These are phyloP conservation scores for Spodoptera littoralis DNA, from an alignment of 2,888 invertebrate species.

Conservation along the genomic window DNA sequence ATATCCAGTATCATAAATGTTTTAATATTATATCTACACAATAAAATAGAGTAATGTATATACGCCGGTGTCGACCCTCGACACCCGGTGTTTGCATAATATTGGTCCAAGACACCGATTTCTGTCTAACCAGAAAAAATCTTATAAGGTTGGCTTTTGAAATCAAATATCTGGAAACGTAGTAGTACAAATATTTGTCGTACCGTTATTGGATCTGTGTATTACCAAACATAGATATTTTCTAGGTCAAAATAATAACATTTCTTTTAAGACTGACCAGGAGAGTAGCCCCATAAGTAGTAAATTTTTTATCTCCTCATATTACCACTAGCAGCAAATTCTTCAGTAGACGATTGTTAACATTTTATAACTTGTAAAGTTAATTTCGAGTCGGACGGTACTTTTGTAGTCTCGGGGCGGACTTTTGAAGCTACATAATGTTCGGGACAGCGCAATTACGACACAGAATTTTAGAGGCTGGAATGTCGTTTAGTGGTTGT, in stretches of 20 bases:
- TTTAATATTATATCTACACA: no score
- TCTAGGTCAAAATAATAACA: no score
- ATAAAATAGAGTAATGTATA: no score
- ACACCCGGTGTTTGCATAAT: neutral
- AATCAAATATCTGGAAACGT: slow-evolving; percentile 3
- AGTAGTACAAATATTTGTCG: slow-evolving; percentile 19
- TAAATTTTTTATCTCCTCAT: no score
- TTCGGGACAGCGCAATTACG: slow-evolving; percentile 6
- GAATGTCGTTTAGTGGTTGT: slow-evolving; percentile 21
- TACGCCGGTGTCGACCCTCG: neutral
- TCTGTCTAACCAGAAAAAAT: slow-evolving; percentile 3
- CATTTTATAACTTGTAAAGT: slow-evolving; percentile 48
- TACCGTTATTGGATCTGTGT: no score
- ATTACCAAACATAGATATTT: no score
- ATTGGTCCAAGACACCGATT: slow-evolving; percentile 7
- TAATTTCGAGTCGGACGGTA: slow-evolving; percentile 39
- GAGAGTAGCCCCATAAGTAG: no score
- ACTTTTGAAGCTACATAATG: slow-evolving; percentile 24
- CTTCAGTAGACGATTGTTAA: slow-evolving; percentile 26
- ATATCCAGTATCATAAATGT: no score
- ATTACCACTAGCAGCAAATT: slow-evolving; percentile 6
- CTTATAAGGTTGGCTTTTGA: neutral
- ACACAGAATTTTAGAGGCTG: slow-evolving; percentile 14
- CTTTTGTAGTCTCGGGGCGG: slow-evolving; percentile 12
- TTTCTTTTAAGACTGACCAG: no score